A percentile compares a stretch with the other conserved stretches of the same genome.
phyloP scores from a whole-genome alignment of 2,888 invertebrate genomes.

The Augochlorella aurata region DNA sequence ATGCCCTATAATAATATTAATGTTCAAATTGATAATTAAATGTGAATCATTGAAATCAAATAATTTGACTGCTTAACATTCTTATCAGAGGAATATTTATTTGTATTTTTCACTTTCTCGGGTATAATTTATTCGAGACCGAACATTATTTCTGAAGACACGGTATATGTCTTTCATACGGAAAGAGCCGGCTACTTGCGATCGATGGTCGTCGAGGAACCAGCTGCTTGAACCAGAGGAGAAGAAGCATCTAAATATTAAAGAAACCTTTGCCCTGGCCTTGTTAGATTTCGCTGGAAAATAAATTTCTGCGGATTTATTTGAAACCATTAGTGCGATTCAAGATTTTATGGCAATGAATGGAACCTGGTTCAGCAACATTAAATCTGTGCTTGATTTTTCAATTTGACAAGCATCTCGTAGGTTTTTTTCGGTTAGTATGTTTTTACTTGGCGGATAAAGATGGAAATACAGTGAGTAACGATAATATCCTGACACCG shows the following conservation, averaged over 20 bases:
- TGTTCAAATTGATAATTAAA: too few relatives aligned
- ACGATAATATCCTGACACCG: too few relatives aligned
- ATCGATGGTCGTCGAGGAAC: conserved; percentile 66
- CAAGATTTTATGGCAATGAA: background rate
- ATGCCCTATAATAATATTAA: too few relatives aligned
- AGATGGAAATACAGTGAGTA: too few relatives aligned
- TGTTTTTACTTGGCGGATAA: too few relatives aligned
- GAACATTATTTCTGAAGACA: conserved; percentile 7
- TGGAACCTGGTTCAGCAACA: background rate
- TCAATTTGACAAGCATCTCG: background rate
- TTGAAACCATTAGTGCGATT: background rate
- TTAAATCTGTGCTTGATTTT: background rate
- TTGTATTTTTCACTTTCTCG: background rate
- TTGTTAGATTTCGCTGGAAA: background rate
- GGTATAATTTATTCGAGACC: background rate
- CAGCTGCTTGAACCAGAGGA: conserved; percentile 70
- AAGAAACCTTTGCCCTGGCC: conserved; percentile 39
- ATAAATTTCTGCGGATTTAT: background rate
- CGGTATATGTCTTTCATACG: conserved; percentile 33
- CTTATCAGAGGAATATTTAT: too few relatives aligned
- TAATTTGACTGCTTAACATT: too few relatives aligned
- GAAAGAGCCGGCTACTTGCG: conserved; percentile 55
- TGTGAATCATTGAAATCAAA: too few relatives aligned
- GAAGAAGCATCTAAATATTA: conserved; percentile 58
- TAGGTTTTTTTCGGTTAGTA: background rate